phyloP scores from a whole-genome alignment of 2,113 vertebrate species.

The Oreocharis arfaki region DNA sequence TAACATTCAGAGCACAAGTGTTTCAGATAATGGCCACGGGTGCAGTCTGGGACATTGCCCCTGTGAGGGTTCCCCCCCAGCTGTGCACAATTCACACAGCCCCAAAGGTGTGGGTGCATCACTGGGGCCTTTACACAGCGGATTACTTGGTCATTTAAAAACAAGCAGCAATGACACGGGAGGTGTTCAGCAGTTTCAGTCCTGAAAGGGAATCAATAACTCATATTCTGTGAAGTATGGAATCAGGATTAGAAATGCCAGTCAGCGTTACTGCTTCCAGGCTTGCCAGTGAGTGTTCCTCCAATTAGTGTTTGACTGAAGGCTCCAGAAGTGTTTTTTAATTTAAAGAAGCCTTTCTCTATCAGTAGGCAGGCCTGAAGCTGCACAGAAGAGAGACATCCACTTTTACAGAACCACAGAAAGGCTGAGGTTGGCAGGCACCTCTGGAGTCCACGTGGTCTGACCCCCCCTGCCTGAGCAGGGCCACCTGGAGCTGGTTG shows the following conservation, averaged over 20 bases:
- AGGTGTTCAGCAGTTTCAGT: background rate
- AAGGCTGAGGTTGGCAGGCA: background rate
- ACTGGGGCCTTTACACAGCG: background rate
- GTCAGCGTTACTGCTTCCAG: background rate
- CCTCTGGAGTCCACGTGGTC: background rate
- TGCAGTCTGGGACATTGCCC: background rate
- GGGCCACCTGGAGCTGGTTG: background rate
- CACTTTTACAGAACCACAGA: background rate
- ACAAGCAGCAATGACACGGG: background rate
- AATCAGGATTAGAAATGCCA: background rate
- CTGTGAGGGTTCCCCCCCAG: background rate
- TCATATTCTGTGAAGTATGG: background rate
- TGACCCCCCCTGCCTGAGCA: background rate
- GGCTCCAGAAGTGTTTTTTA: background rate
- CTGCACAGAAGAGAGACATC: background rate
- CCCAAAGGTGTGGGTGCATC: accelerated
- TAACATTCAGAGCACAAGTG: accelerated
- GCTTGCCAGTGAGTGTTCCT: background rate
- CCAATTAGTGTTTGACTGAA: background rate
- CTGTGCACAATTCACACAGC: background rate
- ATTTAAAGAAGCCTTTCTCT: background rate
- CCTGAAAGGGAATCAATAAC: background rate
- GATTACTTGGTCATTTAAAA: background rate
- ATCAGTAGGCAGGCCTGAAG: background rate
- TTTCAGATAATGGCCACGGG: accelerated